These are phyloP conservation scores for Plectrocnemia conspersa DNA, from an alignment of 1,140 invertebrate genomes.

Conservation along the genomic window DNA sequence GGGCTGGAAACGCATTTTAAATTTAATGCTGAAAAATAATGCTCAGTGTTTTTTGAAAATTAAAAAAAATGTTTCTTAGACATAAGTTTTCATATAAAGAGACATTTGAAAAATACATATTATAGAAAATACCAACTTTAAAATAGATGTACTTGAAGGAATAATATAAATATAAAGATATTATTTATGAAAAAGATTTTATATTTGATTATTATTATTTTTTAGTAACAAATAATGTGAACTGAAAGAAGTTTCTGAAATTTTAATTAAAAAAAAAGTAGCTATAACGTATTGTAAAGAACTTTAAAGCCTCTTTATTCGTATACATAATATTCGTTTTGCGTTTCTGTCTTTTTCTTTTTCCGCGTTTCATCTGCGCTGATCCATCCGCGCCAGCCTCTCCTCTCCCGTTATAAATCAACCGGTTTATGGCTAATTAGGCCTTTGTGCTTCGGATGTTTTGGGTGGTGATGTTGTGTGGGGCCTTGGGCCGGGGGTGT, in stretches of 20 bases:
- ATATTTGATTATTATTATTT: background rate
- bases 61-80: no score
- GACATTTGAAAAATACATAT: no score
- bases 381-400: conserved; percentile 26
- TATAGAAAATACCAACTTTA: no score
- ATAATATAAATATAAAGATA: no score
- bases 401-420: conserved; percentile 56
- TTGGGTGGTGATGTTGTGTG: conserved; percentile 28
- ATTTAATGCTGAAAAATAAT: no score
- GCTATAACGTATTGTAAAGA: background rate
- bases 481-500: conserved; percentile 26
- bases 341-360: conserved; percentile 31
- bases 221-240: background rate
- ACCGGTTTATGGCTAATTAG: conserved; percentile 66
- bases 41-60: no score
- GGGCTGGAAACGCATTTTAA: no score
- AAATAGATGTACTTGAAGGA: no score
- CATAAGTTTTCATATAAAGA: no score
- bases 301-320: background rate
- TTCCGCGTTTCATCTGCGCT: conserved; percentile 31
- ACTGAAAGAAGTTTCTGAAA: background rate
- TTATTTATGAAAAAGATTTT: background rate
- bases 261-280: background rate
- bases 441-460: conserved; percentile 52
- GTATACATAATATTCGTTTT: conserved; percentile 8